Evolutionary conservation across 2,113 vertebrate species (phyloP).

Genomic region (Sceloporus undulatus): DNA sequence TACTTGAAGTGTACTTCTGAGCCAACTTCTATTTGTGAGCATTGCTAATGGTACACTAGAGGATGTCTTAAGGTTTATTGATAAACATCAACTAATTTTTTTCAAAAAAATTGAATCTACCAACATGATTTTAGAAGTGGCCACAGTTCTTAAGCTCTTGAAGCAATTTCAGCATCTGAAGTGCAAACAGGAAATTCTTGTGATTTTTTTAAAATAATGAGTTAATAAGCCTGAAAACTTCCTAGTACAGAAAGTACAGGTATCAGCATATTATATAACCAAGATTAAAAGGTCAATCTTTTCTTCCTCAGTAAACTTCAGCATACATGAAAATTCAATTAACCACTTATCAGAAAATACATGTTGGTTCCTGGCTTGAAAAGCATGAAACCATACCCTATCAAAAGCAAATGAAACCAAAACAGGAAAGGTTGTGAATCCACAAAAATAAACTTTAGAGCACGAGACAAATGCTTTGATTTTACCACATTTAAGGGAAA

Average conservation of each 20-base stretch:
- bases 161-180: conserved; percentile 20
- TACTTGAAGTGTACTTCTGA: conserved; percentile 24
- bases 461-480: not conserved
- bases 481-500: not conserved
- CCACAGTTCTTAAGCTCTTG: conserved; percentile 20
- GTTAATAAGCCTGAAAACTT: conserved; percentile 27
- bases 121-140: conserved; percentile 28
- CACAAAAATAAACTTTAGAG: conserved; percentile 8
- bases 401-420: conserved; percentile 32
- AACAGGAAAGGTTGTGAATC: conserved; percentile 16
- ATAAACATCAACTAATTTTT: conserved; percentile 22
- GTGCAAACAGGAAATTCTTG: not conserved
- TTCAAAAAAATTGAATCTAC: not conserved
- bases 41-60: conserved; percentile 17
- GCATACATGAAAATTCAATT: conserved; percentile 38
- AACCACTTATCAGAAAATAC: conserved; percentile 12
- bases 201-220: not conserved
- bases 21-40: conserved; percentile 27
- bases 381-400: conserved; percentile 31
- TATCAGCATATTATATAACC: not conserved
- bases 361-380: conserved; percentile 1
- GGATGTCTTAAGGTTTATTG: conserved; percentile 19
- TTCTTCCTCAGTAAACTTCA: conserved; percentile 3
- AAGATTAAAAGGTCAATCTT: not conserved
- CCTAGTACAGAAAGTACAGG: conserved; percentile 10